Base-by-base conservation (phyloP, 2,888 invertebrate genomes). In the Agapetus fuscipes region DNA sequence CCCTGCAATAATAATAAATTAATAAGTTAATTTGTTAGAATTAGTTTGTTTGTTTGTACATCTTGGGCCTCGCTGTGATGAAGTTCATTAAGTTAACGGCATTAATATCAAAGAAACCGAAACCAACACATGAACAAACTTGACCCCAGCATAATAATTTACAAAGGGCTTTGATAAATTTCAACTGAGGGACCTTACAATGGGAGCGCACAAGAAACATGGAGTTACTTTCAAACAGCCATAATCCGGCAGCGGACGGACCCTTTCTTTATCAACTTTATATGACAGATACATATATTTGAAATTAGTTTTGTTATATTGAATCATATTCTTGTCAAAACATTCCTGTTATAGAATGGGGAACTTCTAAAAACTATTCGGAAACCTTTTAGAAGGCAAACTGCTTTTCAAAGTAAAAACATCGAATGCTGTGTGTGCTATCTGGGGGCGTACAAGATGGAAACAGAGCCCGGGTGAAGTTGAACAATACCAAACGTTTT, bases 221-320 rank as follows among this genome's bases (percentile, higher is more conserved):
- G 20, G 37, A 44, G 37, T 40, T 37, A 34, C 37, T 29, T 27
- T 24, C 17, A 15, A 36, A 35, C 35, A 28, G 12, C 34, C 31
- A 26, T 32, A 43, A 40, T 43, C 38, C 31, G 33, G 37, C 20
- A 25, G 26, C 35, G 14, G 12, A 14, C 16, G 16, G 33, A 33
- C 33, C 37, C 38, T 38, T 42, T 40, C 40, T 44, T 37, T 44
- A 40, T 37, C 37, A 34, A 34, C 34, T 20, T 13, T 28, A 10
- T 24, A 35, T 32, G 43, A 44, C 40, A 44, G 28, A 40, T 36
- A 44, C 40, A 24, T 36, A 30, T 37, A 37, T 39, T 39, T 33
- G 32, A 32, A 41, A 45, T 45, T 38, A 45, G 45, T 45, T 45
- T 41, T 41, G 38, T 41, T 45, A n/a, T n/a, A 45, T 45, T 45